These are phyloP conservation scores for Maconellicoccus hirsutus DNA, from an alignment of 1,140 invertebrate genomes.

Conservation along the genomic window DNA sequence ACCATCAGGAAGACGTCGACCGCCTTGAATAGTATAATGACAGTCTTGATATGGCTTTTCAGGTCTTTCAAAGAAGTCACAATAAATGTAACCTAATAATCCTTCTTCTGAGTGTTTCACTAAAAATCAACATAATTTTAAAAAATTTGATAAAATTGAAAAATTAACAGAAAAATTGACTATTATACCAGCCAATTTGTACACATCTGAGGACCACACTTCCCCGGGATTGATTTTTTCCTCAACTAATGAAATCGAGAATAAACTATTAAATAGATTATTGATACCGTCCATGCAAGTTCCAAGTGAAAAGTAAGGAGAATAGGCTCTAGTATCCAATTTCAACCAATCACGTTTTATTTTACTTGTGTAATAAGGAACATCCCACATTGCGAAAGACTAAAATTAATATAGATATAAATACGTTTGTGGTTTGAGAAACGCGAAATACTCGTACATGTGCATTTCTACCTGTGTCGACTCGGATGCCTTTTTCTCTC, in stretches of 20 bases:
- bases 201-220: constrained; percentile 72
- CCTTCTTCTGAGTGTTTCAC: constrained; percentile 63
- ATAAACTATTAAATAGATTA: constrained; percentile 66
- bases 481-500: constrained; percentile 54
- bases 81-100: constrained; percentile 87
- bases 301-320: constrained; percentile 87
- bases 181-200: constrained; percentile 61
- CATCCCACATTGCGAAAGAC: constrained; percentile 65
- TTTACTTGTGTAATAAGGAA: constrained; percentile 62
- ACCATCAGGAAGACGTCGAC: constrained; percentile 66
- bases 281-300: constrained; percentile 93
- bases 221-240: constrained; percentile 63
- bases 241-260: constrained; percentile 60
- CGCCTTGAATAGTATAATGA: constrained; percentile 95
- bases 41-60: constrained; percentile 94
- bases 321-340: constrained; percentile 52
- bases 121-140: no score
- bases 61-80: constrained; percentile 84
- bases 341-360: constrained; percentile 57
- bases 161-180: neutral
- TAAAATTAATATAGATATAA: constrained; percentile 31
- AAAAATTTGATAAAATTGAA: no score
- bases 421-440: no score
- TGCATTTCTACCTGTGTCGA: constrained; percentile 30
- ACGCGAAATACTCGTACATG: no score